A percentile compares a stretch with the other conserved stretches of the same genome.
Evolutionary conservation across 2,888 invertebrate genomes (phyloP).

Genomic region (Ganaspis brasiliensis): DNA sequence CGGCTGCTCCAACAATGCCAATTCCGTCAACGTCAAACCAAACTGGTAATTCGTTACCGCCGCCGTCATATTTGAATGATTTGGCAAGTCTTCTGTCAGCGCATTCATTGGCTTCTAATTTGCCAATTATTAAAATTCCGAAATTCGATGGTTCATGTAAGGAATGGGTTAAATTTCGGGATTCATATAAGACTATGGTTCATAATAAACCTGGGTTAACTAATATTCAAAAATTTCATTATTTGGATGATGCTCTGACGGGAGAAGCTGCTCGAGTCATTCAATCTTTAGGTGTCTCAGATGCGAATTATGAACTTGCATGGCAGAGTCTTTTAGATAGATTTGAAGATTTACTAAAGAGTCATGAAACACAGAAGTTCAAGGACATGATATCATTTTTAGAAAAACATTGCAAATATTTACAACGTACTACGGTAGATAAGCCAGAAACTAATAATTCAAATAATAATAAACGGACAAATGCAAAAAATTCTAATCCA

Average conservation of each 20-base stretch:
- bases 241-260: neutral
- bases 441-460: neutral
- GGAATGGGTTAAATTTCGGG: conserved; percentile 27
- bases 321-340: neutral
- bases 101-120: neutral
- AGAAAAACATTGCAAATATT: too few relatives aligned
- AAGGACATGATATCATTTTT: too few relatives aligned
- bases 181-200: conserved; percentile 17
- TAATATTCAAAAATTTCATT: conserved; percentile 43
- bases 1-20: neutral
- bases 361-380: neutral
- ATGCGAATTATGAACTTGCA: conserved; percentile 28
- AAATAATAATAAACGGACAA: neutral
- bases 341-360: conserved; percentile 4
- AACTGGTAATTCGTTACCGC: too few relatives aligned
- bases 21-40: too few relatives aligned
- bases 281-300: conserved; percentile 4
- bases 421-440: neutral
- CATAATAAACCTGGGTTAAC: neutral
- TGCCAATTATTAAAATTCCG: neutral
- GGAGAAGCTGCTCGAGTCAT: conserved; percentile 37
- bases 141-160: neutral
- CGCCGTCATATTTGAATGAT: too few relatives aligned
- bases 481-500: neutral
- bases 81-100: neutral